Percentiles rank a stretch among this genome's conserved stretches.
phyloP scores from a whole-genome alignment of 2,113 vertebrate species.

The Triplophysa tibetana region DNA sequence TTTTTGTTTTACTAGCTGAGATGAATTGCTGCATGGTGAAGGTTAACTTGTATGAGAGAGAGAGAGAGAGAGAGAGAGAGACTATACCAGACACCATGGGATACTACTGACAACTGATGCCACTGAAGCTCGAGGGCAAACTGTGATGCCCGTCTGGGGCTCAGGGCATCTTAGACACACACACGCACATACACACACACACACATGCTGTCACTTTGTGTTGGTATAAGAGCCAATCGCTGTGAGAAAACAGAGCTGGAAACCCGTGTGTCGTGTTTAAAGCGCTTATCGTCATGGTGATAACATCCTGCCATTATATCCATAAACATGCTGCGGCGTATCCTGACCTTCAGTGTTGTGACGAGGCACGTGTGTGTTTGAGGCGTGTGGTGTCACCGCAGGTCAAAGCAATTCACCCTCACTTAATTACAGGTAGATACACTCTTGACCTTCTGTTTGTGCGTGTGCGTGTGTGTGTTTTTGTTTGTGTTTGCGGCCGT shows the following conservation, averaged over 20 bases:
- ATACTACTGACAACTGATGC: slow-evolving; percentile 56
- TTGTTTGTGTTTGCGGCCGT: slow-evolving; percentile 7
- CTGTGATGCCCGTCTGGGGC: slow-evolving; percentile 48
- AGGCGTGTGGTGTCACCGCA: slow-evolving; percentile 42
- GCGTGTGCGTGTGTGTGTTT: neutral
- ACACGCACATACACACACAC: slow-evolving; percentile 37
- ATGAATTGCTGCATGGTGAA: no score
- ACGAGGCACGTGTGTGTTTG: neutral
- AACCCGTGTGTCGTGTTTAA: slow-evolving; percentile 56
- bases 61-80: slow-evolving; percentile 8
- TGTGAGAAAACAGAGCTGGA: slow-evolving; percentile 56
- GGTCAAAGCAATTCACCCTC: slow-evolving; percentile 68
- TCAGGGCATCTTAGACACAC: slow-evolving; percentile 44
- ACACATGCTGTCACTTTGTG: slow-evolving; percentile 60
- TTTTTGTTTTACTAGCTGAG: no score
- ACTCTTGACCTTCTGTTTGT: slow-evolving; percentile 39
- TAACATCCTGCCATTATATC: neutral
- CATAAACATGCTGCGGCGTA: slow-evolving; percentile 24
- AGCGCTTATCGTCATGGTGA: slow-evolving; percentile 20
- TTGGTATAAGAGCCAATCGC: slow-evolving; percentile 55
- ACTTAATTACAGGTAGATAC: slow-evolving; percentile 65
- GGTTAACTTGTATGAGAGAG: no score
- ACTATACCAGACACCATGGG: slow-evolving; percentile 53
- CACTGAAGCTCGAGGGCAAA: slow-evolving; percentile 50
- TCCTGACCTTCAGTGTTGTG: slow-evolving; percentile 1